Percentiles rank a stretch among this genome's conserved stretches.
These are phyloP conservation scores for Calliopum simillimum DNA, from an alignment of 2,888 invertebrate species.

Conservation along the genomic window DNA sequence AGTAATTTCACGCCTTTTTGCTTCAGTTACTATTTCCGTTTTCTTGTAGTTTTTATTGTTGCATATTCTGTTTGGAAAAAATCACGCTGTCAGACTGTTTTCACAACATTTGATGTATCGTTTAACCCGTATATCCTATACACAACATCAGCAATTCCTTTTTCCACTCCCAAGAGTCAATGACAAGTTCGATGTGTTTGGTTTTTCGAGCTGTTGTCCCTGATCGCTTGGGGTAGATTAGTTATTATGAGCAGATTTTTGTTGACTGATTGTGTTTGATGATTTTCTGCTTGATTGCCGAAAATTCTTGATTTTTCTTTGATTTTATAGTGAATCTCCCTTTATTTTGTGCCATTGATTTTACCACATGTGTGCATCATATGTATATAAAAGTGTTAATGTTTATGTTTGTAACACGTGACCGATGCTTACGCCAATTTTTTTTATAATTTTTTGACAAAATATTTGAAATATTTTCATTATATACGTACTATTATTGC, in stretches of 20 bases:
- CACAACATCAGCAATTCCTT: conserved; percentile 35
- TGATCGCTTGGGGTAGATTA: conserved; percentile 56
- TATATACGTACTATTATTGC: no score
- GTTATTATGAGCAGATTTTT: conserved; percentile 33
- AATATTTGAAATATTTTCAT: no score
- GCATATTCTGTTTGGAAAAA: conserved; percentile 44
- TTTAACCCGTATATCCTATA: conserved; percentile 30
- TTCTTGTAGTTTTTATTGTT: conserved; percentile 32
- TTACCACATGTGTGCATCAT: no score
- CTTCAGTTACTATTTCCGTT: conserved; percentile 24
- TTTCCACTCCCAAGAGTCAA: conserved; percentile 1
- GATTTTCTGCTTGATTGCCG: conserved; percentile 2
- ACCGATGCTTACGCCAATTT: no score
- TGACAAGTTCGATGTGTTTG: conserved; percentile 2
- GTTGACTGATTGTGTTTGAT: conserved; percentile 35
- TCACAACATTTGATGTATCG: conserved; percentile 44
- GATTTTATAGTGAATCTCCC: background rate
- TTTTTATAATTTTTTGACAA: no score
- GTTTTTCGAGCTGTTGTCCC: background rate
- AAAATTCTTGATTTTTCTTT: background rate
- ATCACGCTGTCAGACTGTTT: conserved; percentile 55
- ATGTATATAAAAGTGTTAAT: no score
- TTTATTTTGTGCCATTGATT: background rate
- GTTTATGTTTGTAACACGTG: no score
- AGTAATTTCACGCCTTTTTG: conserved; percentile 51